Conservation (phyloP, 2,888 invertebrate species). For the Agrotis segetum region DNA sequence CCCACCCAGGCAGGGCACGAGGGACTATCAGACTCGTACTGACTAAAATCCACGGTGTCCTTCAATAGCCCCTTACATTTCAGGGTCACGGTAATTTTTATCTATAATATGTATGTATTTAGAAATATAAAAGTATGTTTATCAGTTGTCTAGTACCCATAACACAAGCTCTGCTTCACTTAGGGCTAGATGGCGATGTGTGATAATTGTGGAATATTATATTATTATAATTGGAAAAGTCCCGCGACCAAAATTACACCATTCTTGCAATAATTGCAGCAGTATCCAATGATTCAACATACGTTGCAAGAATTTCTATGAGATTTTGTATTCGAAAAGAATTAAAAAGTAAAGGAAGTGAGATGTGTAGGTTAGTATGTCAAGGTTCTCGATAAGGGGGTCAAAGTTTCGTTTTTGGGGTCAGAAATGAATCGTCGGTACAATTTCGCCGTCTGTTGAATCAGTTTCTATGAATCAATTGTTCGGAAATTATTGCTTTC, state of each 20-base stretch:
- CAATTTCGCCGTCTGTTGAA: slow-evolving; percentile 36
- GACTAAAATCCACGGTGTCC: no score
- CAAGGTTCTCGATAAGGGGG: slow-evolving; percentile 53
- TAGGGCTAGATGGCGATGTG: no score
- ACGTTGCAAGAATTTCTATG: slow-evolving; percentile 26
- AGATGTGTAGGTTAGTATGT: slow-evolving; percentile 54
- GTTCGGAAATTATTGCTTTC: slow-evolving; percentile 32
- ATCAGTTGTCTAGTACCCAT: no score
- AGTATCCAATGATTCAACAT: slow-evolving; percentile 34
- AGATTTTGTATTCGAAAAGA: slow-evolving; percentile 32
- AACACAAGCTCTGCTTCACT: no score
- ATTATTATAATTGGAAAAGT: no score
- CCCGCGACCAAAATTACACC: slow-evolving; percentile 26
- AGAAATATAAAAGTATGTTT: no score
- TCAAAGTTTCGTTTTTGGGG: slow-evolving; percentile 36
- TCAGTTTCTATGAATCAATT: slow-evolving; percentile 57
- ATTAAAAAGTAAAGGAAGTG: slow-evolving; percentile 45
- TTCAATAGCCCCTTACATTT: no score
- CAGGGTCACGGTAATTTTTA: no score
- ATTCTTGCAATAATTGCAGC: slow-evolving; percentile 25
- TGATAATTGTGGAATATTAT: no score
- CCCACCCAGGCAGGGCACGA: no score
- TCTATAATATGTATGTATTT: no score
- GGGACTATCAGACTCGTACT: no score
- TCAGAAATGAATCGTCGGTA: slow-evolving; percentile 27